Percentiles rank a stretch among this genome's conserved stretches.
phyloP scores from a whole-genome alignment of 2,888 invertebrate genomes.

The Limnephilus marmoratus region DNA sequence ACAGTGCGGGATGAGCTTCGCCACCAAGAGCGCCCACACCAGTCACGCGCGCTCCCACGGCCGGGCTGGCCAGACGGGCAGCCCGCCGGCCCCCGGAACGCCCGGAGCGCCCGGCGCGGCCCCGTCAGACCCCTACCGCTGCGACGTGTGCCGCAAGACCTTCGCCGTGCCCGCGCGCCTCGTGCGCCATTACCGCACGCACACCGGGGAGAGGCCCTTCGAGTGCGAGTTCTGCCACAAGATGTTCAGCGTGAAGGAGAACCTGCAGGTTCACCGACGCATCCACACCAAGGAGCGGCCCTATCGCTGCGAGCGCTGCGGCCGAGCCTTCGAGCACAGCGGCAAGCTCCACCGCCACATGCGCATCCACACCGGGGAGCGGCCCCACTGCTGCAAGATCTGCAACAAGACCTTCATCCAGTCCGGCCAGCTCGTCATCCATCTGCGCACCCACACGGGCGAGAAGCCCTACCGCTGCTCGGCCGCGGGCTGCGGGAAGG shows the following conservation, averaged over 20 bases:
- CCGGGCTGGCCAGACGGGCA: slow-evolving; percentile 66
- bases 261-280: slow-evolving; percentile 91
- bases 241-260: slow-evolving; percentile 95
- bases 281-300: slow-evolving; percentile 95
- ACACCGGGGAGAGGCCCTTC: slow-evolving; percentile 94
- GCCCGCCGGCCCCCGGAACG: slow-evolving; percentile 70
- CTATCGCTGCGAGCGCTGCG: slow-evolving; percentile 92
- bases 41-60: slow-evolving; percentile 84
- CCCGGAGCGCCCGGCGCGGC: slow-evolving; percentile 68
- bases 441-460: slow-evolving; percentile 92
- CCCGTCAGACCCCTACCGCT: slow-evolving; percentile 86
- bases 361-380: slow-evolving; percentile 93
- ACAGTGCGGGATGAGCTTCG: slow-evolving; percentile 85
- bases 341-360: slow-evolving; percentile 94
- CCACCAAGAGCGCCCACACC: slow-evolving; percentile 86
- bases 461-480: slow-evolving; percentile 91
- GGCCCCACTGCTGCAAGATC: slow-evolving; percentile 92
- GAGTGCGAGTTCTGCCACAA: slow-evolving; percentile 95
- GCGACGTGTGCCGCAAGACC: slow-evolving; percentile 93
- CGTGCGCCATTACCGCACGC: slow-evolving; percentile 91
- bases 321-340: slow-evolving; percentile 92
- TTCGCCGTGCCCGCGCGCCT: slow-evolving; percentile 93
- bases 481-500: slow-evolving; percentile 90
- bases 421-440: slow-evolving; percentile 93
- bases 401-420: slow-evolving; percentile 95